These are phyloP conservation scores for Holotrichia oblita DNA, from an alignment of 1,140 invertebrate genomes.

Conservation along the genomic window DNA sequence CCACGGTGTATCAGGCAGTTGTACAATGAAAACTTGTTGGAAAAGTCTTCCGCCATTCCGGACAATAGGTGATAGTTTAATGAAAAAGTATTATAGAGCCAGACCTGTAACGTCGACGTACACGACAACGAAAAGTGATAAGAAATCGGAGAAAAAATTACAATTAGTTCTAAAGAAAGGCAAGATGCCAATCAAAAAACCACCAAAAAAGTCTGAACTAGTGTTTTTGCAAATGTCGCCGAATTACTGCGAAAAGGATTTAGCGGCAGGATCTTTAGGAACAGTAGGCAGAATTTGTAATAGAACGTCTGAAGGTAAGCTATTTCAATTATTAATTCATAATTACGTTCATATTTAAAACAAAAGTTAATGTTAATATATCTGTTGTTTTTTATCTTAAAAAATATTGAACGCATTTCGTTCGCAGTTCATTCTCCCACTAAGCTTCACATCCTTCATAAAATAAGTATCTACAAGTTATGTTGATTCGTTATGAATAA, in stretches of 20 bases:
- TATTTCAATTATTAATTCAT: too few species aligned
- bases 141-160: constrained; percentile 46
- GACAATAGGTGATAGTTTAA: constrained; percentile 82
- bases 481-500: background rate
- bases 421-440: too few species aligned
- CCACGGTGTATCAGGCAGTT: constrained; percentile 95
- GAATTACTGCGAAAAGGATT: constrained; percentile 89
- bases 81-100: constrained; percentile 85
- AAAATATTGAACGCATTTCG: too few species aligned
- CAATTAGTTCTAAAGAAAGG: constrained; percentile 58
- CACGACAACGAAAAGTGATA: constrained; percentile 56
- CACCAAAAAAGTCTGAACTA: constrained; percentile 82
- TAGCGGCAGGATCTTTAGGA: constrained; percentile 79
- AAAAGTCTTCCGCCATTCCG: constrained; percentile 86
- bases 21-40: constrained; percentile 96
- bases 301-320: constrained; percentile 77
- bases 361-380: too few species aligned
- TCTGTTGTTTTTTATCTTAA: too few species aligned
- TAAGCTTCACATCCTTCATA: background rate
- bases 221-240: constrained; percentile 91
- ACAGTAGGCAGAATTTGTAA: constrained; percentile 88
- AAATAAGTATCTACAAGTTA: constrained; percentile 22
- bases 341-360: too few species aligned
- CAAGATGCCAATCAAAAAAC: constrained; percentile 58
- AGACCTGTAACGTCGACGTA: constrained; percentile 73